These are phyloP conservation scores for Tethya wilhelma DNA, from an alignment of 37 sponge, comb jelly and placozoan species.

Conservation along the genomic window DNA sequence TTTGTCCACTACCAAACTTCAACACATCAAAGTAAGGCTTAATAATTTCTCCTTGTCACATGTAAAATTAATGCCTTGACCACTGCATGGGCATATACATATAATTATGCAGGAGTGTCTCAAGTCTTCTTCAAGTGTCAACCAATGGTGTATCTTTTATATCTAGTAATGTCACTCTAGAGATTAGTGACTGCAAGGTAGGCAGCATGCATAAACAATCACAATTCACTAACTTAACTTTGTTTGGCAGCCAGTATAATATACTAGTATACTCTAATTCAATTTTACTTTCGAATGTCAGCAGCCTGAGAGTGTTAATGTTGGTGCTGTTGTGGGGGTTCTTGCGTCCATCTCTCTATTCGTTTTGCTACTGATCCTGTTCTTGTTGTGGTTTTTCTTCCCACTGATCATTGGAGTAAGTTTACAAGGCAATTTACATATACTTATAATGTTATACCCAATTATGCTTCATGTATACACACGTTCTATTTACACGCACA, in stretches of 20 bases:
- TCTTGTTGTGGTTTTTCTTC: conserved; percentile 21
- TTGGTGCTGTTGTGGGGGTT: conserved; percentile 29
- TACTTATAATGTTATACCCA: no score
- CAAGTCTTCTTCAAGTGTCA: neutral
- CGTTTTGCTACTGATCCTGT: neutral
- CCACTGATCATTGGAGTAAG: conserved; percentile 15
- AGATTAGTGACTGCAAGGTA: neutral
- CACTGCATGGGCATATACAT: neutral
- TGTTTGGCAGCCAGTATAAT: no score
- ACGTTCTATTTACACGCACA: no score
- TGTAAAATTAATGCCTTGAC: neutral
- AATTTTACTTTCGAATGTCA: no score
- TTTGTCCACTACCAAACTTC: neutral
- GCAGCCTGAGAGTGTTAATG: no score
- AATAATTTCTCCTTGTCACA: neutral
- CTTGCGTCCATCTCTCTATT: neutral
- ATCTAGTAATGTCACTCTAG: conserved; percentile 11
- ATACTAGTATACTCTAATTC: no score
- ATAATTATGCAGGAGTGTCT: no score
- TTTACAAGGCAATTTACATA: neutral
- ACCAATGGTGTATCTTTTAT: conserved; percentile 14
- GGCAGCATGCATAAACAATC: no score
- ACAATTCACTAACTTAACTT: no score
- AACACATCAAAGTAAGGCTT: neutral
- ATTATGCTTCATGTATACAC: no score